Base-by-base conservation (phyloP, 2,888 invertebrate genomes). In the Drosophila colorata region DNA sequence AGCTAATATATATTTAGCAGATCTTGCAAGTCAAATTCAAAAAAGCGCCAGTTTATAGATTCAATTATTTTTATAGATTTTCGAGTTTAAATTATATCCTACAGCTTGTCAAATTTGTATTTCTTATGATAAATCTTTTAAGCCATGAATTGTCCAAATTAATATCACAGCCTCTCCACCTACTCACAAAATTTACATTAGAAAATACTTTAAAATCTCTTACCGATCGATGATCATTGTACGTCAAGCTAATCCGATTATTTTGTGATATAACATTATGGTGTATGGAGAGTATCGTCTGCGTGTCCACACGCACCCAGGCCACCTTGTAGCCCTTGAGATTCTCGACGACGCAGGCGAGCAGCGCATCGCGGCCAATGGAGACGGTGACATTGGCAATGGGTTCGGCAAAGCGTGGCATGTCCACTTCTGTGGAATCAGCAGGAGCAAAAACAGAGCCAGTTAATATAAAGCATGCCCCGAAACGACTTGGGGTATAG, bases 211-310 rank as follows among this genome's bases (percentile, higher is more conserved):
- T n/a, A n/a, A n/a, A n/a, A 20, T 20, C 4, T 20, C 20, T 20
- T 20, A 20, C 82, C 83, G 97, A 97, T 60, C 97, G 95, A 91
- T 97, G 97, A 93, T 97, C 97, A 92, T 97, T 97, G 93, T 95
- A 96, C 53, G 97, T 95, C 66, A 97, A 93, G 69, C 96, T 96
- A 89, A 98, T 97, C 78, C 98, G 95, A 16, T 96, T 95, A 93
- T 98, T 98, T 92, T 97, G 97, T 23, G 97, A 97, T 91, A 98
- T 97, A 74, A 98, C 96, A 91, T 96, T 96, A 92, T 97, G 97
- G 91, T 98, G 97, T 89, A 98, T 98, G 64, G 97, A 97, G 59
- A 98, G 93, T 88, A 98, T 97, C 2, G 98, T 98, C 92, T 98
- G 97, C 0, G 97, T 97, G 90, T 98, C 97, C 46, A 98, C 97